A percentile compares a stretch with the other conserved stretches of the same genome.
phyloP scores from a whole-genome alignment of 1,140 invertebrate genomes.

The Ceratitis capitata region DNA sequence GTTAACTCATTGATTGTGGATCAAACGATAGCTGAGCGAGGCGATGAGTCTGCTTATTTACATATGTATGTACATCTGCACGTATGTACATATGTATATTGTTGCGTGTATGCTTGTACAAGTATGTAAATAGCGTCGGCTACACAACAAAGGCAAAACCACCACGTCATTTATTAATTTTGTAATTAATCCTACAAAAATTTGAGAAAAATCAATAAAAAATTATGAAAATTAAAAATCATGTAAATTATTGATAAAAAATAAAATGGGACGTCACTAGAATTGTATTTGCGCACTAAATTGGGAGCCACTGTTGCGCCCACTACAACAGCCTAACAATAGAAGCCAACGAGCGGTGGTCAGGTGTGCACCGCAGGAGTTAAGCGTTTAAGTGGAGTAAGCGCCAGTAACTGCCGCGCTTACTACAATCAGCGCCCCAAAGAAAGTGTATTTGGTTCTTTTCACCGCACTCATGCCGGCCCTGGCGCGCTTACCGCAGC shows the following conservation, averaged over 20 bases:
- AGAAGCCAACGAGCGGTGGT: not conserved
- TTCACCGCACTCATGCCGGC: not conserved
- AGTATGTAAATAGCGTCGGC: constrained; percentile 15
- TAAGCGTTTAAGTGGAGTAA: not conserved
- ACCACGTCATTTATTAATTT: constrained; percentile 65
- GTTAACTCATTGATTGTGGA: not conserved
- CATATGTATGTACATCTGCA: too few species aligned
- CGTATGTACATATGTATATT: too few species aligned
- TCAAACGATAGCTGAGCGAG: not conserved
- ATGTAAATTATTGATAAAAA: constrained; percentile 1
- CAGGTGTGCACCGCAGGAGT: not conserved
- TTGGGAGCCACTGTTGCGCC: constrained; percentile 44
- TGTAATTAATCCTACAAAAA: constrained; percentile 48
- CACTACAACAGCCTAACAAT: not conserved
- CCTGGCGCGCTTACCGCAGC: not conserved
- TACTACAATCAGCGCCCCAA: not conserved
- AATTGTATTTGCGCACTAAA: constrained; percentile 36
- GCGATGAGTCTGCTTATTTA: not conserved
- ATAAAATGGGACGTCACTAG: not conserved
- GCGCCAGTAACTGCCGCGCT: not conserved
- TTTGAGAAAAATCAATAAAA: not conserved
- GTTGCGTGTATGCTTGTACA: too few species aligned
- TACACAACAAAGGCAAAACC: constrained; percentile 51
- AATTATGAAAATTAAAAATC: constrained; percentile 11
- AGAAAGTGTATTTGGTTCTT: not conserved